phyloP scores from a whole-genome alignment of 2,888 invertebrate genomes.

The Hypercompe scribonia region DNA sequence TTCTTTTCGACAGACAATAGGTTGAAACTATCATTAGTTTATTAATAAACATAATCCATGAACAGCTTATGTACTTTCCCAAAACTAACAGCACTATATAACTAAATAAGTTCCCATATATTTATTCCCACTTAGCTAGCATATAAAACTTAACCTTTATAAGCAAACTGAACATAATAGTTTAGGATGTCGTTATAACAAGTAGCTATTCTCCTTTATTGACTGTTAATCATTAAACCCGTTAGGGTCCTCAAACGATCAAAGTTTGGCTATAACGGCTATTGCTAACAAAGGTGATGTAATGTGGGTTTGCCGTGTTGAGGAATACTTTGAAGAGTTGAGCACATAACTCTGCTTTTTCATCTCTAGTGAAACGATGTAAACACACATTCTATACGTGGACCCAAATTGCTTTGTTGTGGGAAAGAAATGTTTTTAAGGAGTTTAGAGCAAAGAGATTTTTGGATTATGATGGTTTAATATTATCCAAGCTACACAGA shows the following conservation, averaged over 20 bases:
- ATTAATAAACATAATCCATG: too few species aligned
- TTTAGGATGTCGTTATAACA: slow-evolving; percentile 50
- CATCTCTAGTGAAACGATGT: slow-evolving; percentile 27
- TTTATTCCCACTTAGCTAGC: slow-evolving; percentile 24
- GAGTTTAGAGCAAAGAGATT: background rate
- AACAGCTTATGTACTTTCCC: too few species aligned
- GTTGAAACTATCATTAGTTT: too few species aligned
- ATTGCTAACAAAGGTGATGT: slow-evolving; percentile 55
- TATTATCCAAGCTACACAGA: too few species aligned
- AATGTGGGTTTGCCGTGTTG: slow-evolving; percentile 66
- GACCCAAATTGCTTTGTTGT: slow-evolving; percentile 18
- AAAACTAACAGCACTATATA: background rate
- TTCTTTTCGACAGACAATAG: background rate
- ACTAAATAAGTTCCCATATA: background rate
- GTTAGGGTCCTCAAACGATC: slow-evolving; percentile 61
- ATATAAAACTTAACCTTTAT: slow-evolving; percentile 38
- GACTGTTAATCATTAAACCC: slow-evolving; percentile 69
- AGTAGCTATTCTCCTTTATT: slow-evolving; percentile 62
- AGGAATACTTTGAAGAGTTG: slow-evolving; percentile 51
- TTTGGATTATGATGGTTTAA: background rate
- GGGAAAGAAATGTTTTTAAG: background rate
- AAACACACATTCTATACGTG: slow-evolving; percentile 27
- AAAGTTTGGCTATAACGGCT: slow-evolving; percentile 70
- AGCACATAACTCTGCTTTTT: slow-evolving; percentile 37
- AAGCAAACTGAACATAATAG: slow-evolving; percentile 37